Evolutionary conservation across 2,888 invertebrate genomes (phyloP), one percentile per base, ranked within the genome.

Genomic region (Tipula helvola): DNA sequence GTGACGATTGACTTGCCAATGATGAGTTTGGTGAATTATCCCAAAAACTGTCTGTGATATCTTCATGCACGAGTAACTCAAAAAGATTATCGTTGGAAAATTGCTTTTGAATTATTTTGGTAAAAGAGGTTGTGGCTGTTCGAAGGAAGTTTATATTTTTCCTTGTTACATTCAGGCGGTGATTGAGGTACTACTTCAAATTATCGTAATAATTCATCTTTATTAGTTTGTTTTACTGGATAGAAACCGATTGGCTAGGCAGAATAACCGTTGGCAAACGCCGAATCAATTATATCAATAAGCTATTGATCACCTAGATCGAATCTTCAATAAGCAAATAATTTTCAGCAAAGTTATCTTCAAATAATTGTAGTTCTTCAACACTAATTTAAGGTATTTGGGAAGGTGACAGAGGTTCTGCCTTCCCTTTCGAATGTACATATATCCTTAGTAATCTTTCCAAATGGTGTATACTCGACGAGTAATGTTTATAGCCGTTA

Each of bases 131-230:
- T 39, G 41, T n/a, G 39, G 84, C 16, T 84, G 84, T n/a, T 84
- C 84, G 41, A 84, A 84, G 4, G 84, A 36, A 10, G 84, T 39
- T 84, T 39, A 5, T n/a, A 16, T n/a, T n/a, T 84, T 71, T 28
- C 28, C 8, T 71, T 71, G 28, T 16, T 85, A 42, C 12, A 42
- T 87, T 89, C 89, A 87, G 95, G 96, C 13, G 96, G 96, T 89
- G 96, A 96, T 90, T 96, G 96, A 85, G 96, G 96, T 88, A 95
- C 94, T 41, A 93, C 93, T 90, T 95, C 95, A 90, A 95, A 95
- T 91, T 95, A 95, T 88, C 94, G 93, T 88, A 94, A 92, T 86
- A 94, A 91, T 88, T 93, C 93, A 89, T 93, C 93, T 13, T 89
- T 89, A 89, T 88, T 89, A 89, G 88, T 89, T 86, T 90, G 89